Evolutionary conservation across 1,140 invertebrate genomes (phyloP).

Genomic region (Ptiloglossa arizonensis): DNA sequence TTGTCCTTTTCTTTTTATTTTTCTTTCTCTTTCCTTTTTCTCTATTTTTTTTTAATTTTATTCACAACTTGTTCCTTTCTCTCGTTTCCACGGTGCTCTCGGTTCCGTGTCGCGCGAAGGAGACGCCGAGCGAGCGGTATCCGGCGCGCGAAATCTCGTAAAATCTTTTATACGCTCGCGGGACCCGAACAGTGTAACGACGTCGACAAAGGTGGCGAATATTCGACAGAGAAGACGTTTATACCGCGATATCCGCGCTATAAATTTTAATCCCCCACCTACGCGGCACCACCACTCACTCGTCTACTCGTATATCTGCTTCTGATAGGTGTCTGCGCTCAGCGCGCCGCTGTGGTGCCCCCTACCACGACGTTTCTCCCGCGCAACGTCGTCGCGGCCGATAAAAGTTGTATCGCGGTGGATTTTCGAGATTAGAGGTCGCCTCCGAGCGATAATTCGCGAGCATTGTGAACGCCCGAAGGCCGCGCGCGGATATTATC

Average conservation of each 20-base stretch:
- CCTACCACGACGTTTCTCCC: not conserved
- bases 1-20: not conserved
- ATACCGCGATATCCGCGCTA: conserved; percentile 37
- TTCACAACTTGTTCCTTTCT: too few relatives aligned
- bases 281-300: not conserved
- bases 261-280: conserved; percentile 40
- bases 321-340: not conserved
- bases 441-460: conserved; percentile 34
- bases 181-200: conserved; percentile 32
- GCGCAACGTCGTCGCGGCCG: too few relatives aligned
- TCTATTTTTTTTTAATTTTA: not conserved
- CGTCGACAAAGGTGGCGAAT: conserved; percentile 34
- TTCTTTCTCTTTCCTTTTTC: conserved; percentile 14
- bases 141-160: conserved; percentile 28
- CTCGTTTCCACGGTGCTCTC: not conserved
- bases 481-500: conserved; percentile 29
- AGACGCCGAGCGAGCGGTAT: too few relatives aligned
- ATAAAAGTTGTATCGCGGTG: conserved; percentile 30
- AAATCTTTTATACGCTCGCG: conserved; percentile 42
- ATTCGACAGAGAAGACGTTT: conserved; percentile 44
- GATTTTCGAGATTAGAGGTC: conserved; percentile 45
- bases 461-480: conserved; percentile 27
- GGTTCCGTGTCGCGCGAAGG: not conserved
- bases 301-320: too few relatives aligned
- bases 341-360: not conserved